Percentiles rank a stretch among this genome's conserved stretches.
These are phyloP conservation scores for Agapornis roseicollis DNA, from an alignment of 2,113 vertebrate genomes.

Conservation along the genomic window DNA sequence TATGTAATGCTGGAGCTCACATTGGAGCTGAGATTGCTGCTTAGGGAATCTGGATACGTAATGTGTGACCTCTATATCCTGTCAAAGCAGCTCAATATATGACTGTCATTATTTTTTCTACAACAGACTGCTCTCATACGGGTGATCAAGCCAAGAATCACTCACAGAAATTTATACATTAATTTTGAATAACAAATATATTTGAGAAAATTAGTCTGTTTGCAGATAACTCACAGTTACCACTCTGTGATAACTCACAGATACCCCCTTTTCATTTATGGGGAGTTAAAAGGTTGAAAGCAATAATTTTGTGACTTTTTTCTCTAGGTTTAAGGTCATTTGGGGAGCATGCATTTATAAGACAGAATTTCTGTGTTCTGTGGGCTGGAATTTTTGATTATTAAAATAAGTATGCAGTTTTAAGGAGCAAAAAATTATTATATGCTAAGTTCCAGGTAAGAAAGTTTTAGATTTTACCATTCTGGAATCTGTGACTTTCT, in stretches of 20 bases:
- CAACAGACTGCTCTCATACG: not conserved
- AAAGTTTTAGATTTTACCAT: not conserved
- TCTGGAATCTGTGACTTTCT: not conserved
- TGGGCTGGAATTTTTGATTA: not conserved
- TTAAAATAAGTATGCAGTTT: not conserved
- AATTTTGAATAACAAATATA: slow-evolving; percentile 41
- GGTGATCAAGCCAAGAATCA: not conserved
- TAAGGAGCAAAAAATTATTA: not conserved
- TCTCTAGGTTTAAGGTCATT: not conserved
- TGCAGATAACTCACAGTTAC: not conserved
- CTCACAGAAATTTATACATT: slow-evolving; percentile 11
- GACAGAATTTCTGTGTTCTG: not conserved
- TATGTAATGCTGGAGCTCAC: not conserved
- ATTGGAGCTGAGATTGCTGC: not conserved
- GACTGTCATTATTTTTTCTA: slow-evolving; percentile 4
- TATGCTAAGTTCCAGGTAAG: not conserved
- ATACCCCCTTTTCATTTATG: not conserved
- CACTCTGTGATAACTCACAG: not conserved
- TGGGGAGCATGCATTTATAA: not conserved
- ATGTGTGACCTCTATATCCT: not conserved
- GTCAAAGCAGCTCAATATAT: slow-evolving; percentile 10
- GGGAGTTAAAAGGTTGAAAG: not conserved
- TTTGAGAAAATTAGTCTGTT: slow-evolving; percentile 23
- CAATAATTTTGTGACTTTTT: not conserved
- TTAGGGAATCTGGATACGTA: not conserved